Base-by-base conservation (phyloP, 1,140 invertebrate genomes). In the Olivierus martensii region DNA sequence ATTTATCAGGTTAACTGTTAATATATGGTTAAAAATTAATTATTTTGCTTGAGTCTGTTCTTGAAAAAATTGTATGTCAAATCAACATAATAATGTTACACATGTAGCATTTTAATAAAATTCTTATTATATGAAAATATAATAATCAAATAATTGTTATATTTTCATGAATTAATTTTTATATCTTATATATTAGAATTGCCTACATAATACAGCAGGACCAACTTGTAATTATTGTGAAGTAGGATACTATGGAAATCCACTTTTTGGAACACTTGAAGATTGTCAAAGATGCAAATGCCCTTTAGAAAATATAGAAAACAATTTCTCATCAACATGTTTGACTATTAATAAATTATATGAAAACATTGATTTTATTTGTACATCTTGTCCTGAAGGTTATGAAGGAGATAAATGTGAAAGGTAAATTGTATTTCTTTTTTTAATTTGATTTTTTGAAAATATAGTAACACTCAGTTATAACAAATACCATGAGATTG, bases 321-420 rank as follows among this genome's bases (percentile, higher is more conserved):
- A 92, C 65, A 90, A 92, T 67, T 92, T 92, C 64, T 91, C 87
- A 61, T 86, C 87, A 1, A 83, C 77, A 65, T 94, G 89, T 66
- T 77, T 81, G 53, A 57, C 37, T 43, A 57, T 39, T 55, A 34
- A 37, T n/a, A 41, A 62, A 4, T 49, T 63, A 22, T 48, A 69
- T 41, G 62, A 60, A n/a, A 71, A 74, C 22, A 74, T 75, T 19
- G 76, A 80, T 55, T 93, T 87, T 63, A 77, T 90, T 5, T 95
- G 89, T 64, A 89, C 84, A 0, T 79, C 86, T 56, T 99, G 95
- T 70, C 83, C 86, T 1, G 71, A 75, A 42, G 94, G 94, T 0
- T 95, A 95, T 64, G 81, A 80, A 15, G 94, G 94, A 1, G 80
- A 84, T 56, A 86, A 87, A 62, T 98, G 94, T 68, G 88, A 97